A percentile compares a stretch with the other conserved stretches of the same genome.
Conservation (phyloP, 1,140 invertebrate genomes). For the Calycopis cecrops region DNA sequence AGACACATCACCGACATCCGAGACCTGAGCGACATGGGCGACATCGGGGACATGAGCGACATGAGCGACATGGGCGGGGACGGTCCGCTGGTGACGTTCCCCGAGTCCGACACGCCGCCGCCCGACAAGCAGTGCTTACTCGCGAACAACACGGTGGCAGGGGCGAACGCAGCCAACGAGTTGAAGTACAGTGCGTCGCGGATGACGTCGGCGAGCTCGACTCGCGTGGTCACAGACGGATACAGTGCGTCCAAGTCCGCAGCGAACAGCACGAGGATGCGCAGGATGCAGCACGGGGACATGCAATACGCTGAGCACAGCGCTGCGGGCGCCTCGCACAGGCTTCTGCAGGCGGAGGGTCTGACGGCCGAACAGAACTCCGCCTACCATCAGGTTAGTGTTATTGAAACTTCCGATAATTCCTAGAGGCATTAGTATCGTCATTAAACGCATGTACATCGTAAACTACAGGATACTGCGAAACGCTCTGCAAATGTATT, state of each 20-base stretch:
- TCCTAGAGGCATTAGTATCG: no score
- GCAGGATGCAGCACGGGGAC: constrained; percentile 86
- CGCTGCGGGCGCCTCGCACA: constrained; percentile 58
- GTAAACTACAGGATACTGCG: no score
- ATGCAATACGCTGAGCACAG: constrained; percentile 81
- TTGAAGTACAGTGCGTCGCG: constrained; percentile 83
- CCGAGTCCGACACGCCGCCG: constrained; percentile 83
- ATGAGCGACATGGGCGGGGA: constrained; percentile 69
- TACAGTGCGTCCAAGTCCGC: constrained; percentile 86
- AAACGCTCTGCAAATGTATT: no score
- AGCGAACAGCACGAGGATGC: constrained; percentile 86
- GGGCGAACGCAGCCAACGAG: constrained; percentile 61
- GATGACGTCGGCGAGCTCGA: constrained; percentile 88
- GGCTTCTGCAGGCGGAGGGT: constrained; percentile 59
- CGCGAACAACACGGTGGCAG: constrained; percentile 42
- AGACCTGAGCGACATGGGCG: constrained; percentile 72
- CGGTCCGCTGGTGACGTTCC: constrained; percentile 84
- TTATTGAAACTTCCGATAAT: no score
- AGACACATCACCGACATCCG: constrained; percentile 64
- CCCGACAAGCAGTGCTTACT: constrained; percentile 72
- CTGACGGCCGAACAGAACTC: constrained; percentile 66
- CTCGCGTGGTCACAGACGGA: constrained; percentile 87
- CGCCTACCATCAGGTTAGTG: constrained; percentile 60
- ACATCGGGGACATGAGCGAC: constrained; percentile 65
- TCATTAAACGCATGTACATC: no score